phyloP scores from a whole-genome alignment of 1,140 invertebrate genomes.

The Pseudomyrmex gracilis region DNA sequence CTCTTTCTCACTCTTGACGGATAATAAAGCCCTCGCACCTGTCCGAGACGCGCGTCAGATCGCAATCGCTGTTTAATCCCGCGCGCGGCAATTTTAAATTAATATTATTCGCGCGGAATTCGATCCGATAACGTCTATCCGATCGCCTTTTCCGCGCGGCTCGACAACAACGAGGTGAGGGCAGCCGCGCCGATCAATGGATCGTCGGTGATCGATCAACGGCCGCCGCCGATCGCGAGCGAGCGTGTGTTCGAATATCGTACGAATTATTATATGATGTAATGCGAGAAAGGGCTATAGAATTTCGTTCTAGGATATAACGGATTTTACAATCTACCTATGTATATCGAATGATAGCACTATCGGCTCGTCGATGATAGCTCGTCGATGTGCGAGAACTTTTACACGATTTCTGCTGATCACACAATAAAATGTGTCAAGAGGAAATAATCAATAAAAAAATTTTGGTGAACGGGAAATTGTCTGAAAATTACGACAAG shows the following conservation, averaged over 20 bases:
- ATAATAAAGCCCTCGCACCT: slow-evolving; percentile 62
- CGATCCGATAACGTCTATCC: slow-evolving; percentile 55
- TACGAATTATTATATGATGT: slow-evolving; percentile 55
- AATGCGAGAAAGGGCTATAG: slow-evolving; percentile 2
- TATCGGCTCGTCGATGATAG: neutral
- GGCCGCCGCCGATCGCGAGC: slow-evolving; percentile 4
- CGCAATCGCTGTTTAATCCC: slow-evolving; percentile 52
- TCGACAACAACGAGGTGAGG: slow-evolving; percentile 44
- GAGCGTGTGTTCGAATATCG: slow-evolving; percentile 34
- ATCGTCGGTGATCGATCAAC: slow-evolving; percentile 55
- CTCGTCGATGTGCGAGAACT: too few relatives aligned
- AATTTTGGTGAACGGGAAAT: too few relatives aligned
- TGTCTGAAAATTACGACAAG: too few relatives aligned
- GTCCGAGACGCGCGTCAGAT: slow-evolving; percentile 55
- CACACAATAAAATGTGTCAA: too few relatives aligned
- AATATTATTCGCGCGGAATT: slow-evolving; percentile 63
- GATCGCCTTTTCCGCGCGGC: slow-evolving; percentile 21
- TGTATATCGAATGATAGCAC: neutral
- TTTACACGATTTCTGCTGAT: too few relatives aligned
- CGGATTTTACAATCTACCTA: slow-evolving; percentile 2
- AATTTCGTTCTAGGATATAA: slow-evolving; percentile 1
- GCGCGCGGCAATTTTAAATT: slow-evolving; percentile 54
- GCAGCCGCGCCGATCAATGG: slow-evolving; percentile 46
- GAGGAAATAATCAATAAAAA: too few relatives aligned
- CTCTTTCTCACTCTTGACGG: slow-evolving; percentile 9